A percentile compares a stretch with the other conserved stretches of the same genome.
phyloP scores from a whole-genome alignment of 2,113 vertebrate species.

The Lathamus discolor region DNA sequence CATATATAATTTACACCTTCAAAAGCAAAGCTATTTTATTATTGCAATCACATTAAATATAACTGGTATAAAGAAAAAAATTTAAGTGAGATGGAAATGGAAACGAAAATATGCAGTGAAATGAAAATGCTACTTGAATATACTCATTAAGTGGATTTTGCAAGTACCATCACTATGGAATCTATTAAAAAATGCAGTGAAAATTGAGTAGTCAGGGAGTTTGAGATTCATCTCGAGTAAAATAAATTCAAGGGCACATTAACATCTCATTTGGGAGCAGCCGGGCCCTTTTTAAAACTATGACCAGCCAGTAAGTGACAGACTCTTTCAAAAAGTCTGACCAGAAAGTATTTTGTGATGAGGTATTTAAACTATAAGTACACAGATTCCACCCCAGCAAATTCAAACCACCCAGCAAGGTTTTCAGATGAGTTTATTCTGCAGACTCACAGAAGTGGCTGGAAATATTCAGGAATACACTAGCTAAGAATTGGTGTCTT shows the following conservation, averaged over 20 bases:
- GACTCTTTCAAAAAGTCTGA: background rate
- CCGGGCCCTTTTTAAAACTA: background rate
- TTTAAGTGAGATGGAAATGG: background rate
- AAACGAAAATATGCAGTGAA: background rate
- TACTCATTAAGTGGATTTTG: background rate
- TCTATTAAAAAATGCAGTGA: background rate
- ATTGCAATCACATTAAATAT: background rate
- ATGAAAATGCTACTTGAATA: background rate
- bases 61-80: background rate
- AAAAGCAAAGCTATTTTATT: background rate
- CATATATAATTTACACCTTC: background rate
- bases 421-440: conserved; percentile 1
- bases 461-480: background rate
- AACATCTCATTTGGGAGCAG: background rate
- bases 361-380: background rate
- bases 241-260: background rate
- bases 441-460: background rate
- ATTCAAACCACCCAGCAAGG: background rate
- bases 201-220: background rate
- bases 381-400: background rate
- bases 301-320: background rate
- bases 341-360: background rate
- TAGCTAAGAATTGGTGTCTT: background rate
- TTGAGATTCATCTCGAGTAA: background rate
- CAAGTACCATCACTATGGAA: background rate